Conservation (phyloP, 2,888 invertebrate genomes). For the Eudasyphora cyanicolor region DNA sequence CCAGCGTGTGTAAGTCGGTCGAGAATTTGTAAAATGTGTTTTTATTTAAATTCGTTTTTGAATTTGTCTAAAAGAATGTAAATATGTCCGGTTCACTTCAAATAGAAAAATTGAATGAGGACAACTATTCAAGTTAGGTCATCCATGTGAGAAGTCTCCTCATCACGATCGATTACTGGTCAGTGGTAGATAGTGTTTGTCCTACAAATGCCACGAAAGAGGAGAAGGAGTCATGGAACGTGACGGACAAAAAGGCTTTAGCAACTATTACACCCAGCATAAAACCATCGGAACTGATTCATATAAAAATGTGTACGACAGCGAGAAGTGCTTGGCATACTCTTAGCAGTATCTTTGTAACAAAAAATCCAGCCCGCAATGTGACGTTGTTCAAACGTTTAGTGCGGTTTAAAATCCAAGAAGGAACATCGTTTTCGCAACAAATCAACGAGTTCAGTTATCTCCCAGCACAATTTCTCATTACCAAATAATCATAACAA, state of each 20-base stretch:
- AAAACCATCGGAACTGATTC: constrained; percentile 39
- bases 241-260: constrained; percentile 28
- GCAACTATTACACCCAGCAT: constrained; percentile 39
- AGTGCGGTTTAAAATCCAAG: constrained; percentile 47
- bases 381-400: constrained; percentile 55
- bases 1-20: no score
- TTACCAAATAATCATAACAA: no score
- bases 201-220: not conserved
- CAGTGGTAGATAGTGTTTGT: constrained; percentile 8
- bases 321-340: not conserved
- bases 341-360: not conserved
- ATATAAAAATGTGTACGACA: constrained; percentile 24
- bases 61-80: no score
- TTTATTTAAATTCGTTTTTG: no score
- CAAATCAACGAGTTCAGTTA: constrained; percentile 60
- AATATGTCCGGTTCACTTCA: constrained; percentile 24
- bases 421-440: not conserved
- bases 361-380: constrained; percentile 34
- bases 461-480: no score
- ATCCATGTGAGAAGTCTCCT: constrained; percentile 45
- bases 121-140: constrained; percentile 46
- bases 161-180: constrained; percentile 36
- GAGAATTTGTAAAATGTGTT: no score
- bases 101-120: constrained; percentile 30
- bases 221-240: constrained; percentile 17